Evolutionary conservation across 2,113 vertebrate species (phyloP), one percentile per base, ranked within the genome.

Genomic region (Pelusios castaneus): DNA sequence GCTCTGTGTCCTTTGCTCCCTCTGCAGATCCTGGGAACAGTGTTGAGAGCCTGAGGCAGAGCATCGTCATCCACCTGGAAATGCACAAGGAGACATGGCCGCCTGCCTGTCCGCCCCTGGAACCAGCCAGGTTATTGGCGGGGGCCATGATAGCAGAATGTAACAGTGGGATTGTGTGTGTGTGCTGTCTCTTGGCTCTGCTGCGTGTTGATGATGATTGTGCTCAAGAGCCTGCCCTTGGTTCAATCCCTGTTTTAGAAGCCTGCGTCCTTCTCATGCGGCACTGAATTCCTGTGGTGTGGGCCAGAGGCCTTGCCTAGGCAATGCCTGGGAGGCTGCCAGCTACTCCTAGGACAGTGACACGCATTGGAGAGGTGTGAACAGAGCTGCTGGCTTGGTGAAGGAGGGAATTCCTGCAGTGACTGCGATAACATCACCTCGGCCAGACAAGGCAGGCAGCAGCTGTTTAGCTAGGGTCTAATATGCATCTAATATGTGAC

Each of bases 101-200:
- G 0, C 97, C 98, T 0, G 97, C 98, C 86, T 99, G 99, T 85
- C 99, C 99, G 12, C 98, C 98, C 0, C 96, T 99, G 96, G 98
- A 99, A 92, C 98, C 99, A 1, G 97, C 96, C 27, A 99, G 98
- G 99, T 99, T 97, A 60, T 49, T 70, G 13, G 77, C 31, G 60
- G 52, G 77, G 34, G 84, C 22, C 76, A 22, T 58, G 29, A 16
- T 34, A 14, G 45, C 70, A 70, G 34, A 70, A 38, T 38, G 34
- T 4, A 22, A n/a, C n/a, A 27, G 25, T 58, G 56, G 56, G 56
- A 12, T 47, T 67, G 17, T 67, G 63, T 19, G 34, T 38, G 4
- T 8, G 2, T 10, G 51, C 51, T 41, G 29, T 25, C 10, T 85
- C 41, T 47, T 47, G 47, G 47, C 47, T 47, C 45, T 27, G 54